These are phyloP conservation scores for Coranthus polyacanthus DNA, from an alignment of 2,797 vertebrate genomes.

Conservation along the genomic window DNA sequence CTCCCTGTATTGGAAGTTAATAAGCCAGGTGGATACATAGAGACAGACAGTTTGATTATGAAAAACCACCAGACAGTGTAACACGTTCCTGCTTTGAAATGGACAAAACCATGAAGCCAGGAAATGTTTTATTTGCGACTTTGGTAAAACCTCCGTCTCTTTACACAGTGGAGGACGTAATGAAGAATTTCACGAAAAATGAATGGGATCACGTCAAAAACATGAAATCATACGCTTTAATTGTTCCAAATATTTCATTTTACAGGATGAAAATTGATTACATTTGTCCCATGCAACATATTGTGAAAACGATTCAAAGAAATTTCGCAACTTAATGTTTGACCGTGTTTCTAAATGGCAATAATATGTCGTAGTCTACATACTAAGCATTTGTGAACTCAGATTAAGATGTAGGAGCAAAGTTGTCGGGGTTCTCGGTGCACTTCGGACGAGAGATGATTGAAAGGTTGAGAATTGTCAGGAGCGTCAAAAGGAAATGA, in stretches of 20 bases:
- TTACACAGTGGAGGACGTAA: slow-evolving; percentile 33
- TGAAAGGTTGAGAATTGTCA: slow-evolving; percentile 43
- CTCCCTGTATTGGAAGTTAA: slow-evolving; percentile 68
- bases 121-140: slow-evolving; percentile 31
- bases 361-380: neutral
- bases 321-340: neutral
- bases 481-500: slow-evolving; percentile 59
- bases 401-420: slow-evolving; percentile 3
- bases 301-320: neutral
- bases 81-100: slow-evolving; percentile 54
- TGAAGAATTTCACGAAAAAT: slow-evolving; percentile 60
- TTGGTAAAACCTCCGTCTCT: slow-evolving; percentile 4
- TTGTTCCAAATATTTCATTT: slow-evolving; percentile 50
- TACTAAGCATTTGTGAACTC: slow-evolving; percentile 15
- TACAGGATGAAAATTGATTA: slow-evolving; percentile 19
- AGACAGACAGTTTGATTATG: slow-evolving; percentile 29
- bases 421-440: slow-evolving; percentile 18
- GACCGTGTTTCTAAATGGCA: neutral
- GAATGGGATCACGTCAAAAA: slow-evolving; percentile 56
- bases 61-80: slow-evolving; percentile 45
- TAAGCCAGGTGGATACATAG: slow-evolving; percentile 68
- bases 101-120: slow-evolving; percentile 23
- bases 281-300: neutral
- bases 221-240: slow-evolving; percentile 39
- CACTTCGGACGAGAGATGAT: slow-evolving; percentile 42